Evolutionary conservation across 2,888 invertebrate genomes (phyloP).

Genomic region (Dendrolimus houi): DNA sequence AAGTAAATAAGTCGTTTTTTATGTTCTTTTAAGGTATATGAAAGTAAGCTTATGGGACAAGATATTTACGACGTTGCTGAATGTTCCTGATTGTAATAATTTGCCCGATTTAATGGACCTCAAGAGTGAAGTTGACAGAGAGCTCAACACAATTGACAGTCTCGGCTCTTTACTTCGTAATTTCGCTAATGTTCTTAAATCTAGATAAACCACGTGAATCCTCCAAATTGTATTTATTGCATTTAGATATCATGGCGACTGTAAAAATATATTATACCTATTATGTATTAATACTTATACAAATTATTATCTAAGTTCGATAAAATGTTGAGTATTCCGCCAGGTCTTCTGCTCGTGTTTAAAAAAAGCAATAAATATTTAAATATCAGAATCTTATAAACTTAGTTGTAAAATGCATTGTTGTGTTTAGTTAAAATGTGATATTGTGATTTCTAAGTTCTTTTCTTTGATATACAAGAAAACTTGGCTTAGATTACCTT

Average conservation of each 20-base stretch:
- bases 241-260: conserved; percentile 65
- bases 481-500: conserved; percentile 50
- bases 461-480: conserved; percentile 49
- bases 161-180: conserved; percentile 58
- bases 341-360: conserved; percentile 35
- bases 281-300: conserved; percentile 51
- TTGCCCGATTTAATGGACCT: conserved; percentile 83
- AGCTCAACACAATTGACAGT: conserved; percentile 49
- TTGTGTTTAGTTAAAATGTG: conserved; percentile 71
- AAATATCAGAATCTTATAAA: conserved; percentile 41
- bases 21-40: conserved; percentile 75
- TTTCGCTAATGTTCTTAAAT: conserved; percentile 72
- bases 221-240: conserved; percentile 66
- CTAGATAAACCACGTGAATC: conserved; percentile 54
- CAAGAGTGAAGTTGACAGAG: conserved; percentile 62
- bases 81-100: conserved; percentile 85
- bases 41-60: conserved; percentile 85
- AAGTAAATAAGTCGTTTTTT: conserved; percentile 53
- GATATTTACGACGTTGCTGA: conserved; percentile 87
- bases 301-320: conserved; percentile 46
- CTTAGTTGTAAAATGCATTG: conserved; percentile 43
- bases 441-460: conserved; percentile 54
- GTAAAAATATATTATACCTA: conserved; percentile 56
- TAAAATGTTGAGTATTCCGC: conserved; percentile 38
- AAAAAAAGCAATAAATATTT: conserved; percentile 56